A percentile compares a stretch with the other conserved stretches of the same genome.
Evolutionary conservation across 2,113 vertebrate species (phyloP).

Genomic region (Neolamprologus sp.): DNA sequence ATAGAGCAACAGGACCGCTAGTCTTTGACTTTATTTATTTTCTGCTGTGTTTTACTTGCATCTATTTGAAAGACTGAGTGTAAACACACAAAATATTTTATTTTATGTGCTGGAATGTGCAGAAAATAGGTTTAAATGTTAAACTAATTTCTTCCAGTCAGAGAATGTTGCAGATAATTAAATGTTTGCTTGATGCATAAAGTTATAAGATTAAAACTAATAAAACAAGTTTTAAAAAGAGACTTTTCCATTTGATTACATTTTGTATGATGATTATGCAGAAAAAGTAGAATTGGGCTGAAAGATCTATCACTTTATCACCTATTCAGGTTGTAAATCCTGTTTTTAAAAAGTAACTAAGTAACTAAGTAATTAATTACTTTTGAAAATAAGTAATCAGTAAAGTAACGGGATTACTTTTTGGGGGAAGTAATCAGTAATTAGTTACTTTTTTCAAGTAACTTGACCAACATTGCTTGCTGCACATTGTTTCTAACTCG

Average conservation of each 20-base stretch:
- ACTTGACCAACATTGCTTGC: rapidly evolving
- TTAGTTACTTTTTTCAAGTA: not conserved
- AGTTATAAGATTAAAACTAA: too few species aligned
- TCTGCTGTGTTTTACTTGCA: too few species aligned
- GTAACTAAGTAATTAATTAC: not conserved
- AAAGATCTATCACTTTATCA: not conserved
- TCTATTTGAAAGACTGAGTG: too few species aligned
- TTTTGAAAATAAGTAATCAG: not conserved
- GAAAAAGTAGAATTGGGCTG: not conserved
- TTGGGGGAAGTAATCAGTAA: not conserved
- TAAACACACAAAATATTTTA: too few species aligned
- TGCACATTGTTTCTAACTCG: not conserved
- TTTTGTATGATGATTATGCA: not conserved
- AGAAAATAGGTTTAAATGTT: too few species aligned
- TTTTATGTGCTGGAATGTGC: too few species aligned
- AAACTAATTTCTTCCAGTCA: rapidly evolving
- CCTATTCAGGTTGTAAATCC: rapidly evolving
- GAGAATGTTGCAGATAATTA: too few species aligned
- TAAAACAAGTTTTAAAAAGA: too few species aligned
- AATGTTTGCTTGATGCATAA: rapidly evolving
- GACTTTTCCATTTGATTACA: not conserved
- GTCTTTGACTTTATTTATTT: too few species aligned
- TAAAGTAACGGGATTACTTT: not conserved
- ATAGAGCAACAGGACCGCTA: too few species aligned
- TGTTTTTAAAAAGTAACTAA: not conserved